A percentile compares a stretch with the other conserved stretches of the same genome.
Evolutionary conservation across 1,140 invertebrate genomes (phyloP).

Genomic region (Pseudomyrmex flavicornis): DNA sequence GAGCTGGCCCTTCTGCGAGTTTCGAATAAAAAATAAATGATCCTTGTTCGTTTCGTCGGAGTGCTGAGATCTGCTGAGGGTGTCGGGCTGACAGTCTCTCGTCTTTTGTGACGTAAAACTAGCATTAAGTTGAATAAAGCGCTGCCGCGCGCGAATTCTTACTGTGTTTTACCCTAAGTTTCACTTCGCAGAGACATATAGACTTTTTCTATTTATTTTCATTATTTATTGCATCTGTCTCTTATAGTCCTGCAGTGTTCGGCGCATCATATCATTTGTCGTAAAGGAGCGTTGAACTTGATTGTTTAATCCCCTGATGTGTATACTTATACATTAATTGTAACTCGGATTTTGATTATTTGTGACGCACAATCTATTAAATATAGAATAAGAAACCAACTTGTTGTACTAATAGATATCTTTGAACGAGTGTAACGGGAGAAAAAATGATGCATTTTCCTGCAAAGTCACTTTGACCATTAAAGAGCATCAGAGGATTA

Average conservation of each 20-base stretch:
- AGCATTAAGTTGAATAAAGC: conserved; percentile 62
- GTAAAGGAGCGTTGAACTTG: conserved; percentile 9
- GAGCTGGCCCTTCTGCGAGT: conserved; percentile 67
- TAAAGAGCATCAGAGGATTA: conserved; percentile 15
- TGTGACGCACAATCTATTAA: neutral
- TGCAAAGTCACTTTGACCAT: conserved; percentile 3
- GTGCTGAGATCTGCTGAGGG: conserved; percentile 70
- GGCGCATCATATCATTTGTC: conserved; percentile 40
- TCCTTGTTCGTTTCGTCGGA: conserved; percentile 72
- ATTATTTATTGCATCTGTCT: conserved; percentile 35
- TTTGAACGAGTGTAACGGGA: neutral
- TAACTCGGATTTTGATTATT: conserved; percentile 41
- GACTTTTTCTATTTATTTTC: conserved; percentile 20
- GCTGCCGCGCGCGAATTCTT: neutral
- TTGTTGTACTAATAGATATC: neutral
- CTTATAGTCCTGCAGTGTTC: conserved; percentile 32
- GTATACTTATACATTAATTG: neutral
- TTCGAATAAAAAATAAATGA: conserved; percentile 74
- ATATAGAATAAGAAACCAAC: neutral
- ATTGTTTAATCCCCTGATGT: conserved; percentile 34
- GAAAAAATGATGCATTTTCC: neutral
- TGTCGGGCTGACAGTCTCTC: conserved; percentile 54
- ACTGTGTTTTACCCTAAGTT: neutral
- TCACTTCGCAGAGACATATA: neutral
- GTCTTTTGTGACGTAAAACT: conserved; percentile 63